Evolutionary conservation across 1,140 invertebrate species (phyloP), one percentile per base, ranked within the genome.

Genomic region (Macrobrachium rosenbergii): DNA sequence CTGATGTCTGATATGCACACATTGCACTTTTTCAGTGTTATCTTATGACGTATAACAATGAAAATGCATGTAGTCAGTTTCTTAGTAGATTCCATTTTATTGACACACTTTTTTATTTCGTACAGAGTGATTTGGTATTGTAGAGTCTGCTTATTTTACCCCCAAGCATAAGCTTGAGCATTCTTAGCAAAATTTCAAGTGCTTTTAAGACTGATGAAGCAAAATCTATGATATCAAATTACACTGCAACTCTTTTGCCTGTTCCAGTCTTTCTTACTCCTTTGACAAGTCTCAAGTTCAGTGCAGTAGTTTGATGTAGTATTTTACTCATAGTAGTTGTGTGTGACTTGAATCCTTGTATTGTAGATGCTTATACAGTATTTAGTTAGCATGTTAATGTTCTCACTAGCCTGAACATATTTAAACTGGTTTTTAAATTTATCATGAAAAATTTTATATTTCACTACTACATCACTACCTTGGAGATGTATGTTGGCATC

Each of bases 101-200:
- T 81, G 79, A 81, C 64, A 43, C 45, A 21, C 45, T 37, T 81
- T 63, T 81, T 81, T 81, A 60, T 81, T 81, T 81, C 37, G 67
- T 67, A 81, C 79, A 81, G 79, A 81, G 79, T 81, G 79, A 81
- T 81, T 81, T 81, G 62, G 79, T 45, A 81, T 63, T 81, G 23
- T 67, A 60, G 79, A 63, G 79, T 43, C 21, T 19, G 45, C 45
- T 64, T 60, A 23, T 45, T 67, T 19, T 63, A 67, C 12, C 52
- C 43, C 79, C 43, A 43, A 81, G 79, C 79, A 81, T 45, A 19
- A 43, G 79, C 79, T 43, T 43, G 12, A 67, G 63, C 79, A n/a
- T 63, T 19, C 28, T 60, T 19, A 80, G 28, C 37, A n/a, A 63
- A 67, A 23, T 23, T 43, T 81, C 62, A 64, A 17, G 21, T 64